Evolutionary conservation across 2,797 vertebrate genomes (phyloP).

Genomic region (Macroramphosus scolopax): DNA sequence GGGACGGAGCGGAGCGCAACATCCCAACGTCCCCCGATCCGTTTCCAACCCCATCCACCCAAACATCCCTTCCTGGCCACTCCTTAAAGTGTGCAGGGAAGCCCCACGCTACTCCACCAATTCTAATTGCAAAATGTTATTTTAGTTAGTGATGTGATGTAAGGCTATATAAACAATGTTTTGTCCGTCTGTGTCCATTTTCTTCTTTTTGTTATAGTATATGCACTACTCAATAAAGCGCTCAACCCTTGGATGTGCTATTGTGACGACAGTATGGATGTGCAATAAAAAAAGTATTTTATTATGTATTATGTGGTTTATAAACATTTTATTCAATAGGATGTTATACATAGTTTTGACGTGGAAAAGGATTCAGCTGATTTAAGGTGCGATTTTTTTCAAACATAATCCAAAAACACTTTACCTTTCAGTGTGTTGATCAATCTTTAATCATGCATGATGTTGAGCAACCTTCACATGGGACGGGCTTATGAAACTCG

Average conservation of each 20-base stretch:
- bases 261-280: constrained; percentile 28
- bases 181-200: constrained; percentile 36
- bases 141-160: constrained; percentile 44
- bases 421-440: too few species aligned
- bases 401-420: too few species aligned
- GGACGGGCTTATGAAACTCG: too few species aligned
- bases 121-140: constrained; percentile 34
- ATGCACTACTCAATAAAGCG: constrained; percentile 59
- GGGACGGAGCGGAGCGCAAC: constrained; percentile 20
- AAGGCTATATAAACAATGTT: constrained; percentile 27
- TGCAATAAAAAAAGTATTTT: constrained; percentile 59
- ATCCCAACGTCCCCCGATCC: constrained; percentile 15
- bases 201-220: constrained; percentile 32
- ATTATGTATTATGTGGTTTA: constrained; percentile 24
- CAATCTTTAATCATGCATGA: too few species aligned
- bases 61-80: not conserved
- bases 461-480: too few species aligned
- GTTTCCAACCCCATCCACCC: constrained; percentile 5
- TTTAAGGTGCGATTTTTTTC: too few species aligned
- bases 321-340: not conserved
- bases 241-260: constrained; percentile 19
- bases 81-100: constrained; percentile 19
- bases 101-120: constrained; percentile 5
- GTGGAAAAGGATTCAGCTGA: too few species aligned
- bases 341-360: not conserved